Evolutionary conservation across 2,797 vertebrate genomes (phyloP), one percentile per base, ranked within the genome.

Genomic region (Sylvilagus floridanus): DNA sequence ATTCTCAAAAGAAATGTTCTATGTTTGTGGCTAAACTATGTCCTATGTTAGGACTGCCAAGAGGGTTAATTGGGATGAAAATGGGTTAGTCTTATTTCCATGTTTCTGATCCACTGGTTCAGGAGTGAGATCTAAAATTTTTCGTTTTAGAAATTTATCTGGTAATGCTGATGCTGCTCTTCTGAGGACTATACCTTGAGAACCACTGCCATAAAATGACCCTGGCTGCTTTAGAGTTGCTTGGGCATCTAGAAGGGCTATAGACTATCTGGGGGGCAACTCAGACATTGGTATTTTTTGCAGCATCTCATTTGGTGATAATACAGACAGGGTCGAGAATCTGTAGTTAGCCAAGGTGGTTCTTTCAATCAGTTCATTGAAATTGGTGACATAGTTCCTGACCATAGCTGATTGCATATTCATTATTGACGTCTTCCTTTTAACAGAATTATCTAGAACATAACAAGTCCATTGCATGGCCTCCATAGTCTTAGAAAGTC

Each of bases 81-180:
- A 26, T 37, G 11, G 0, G 26, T n/a, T 30, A 26, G 8, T 1
- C 14, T 2, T 16, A 26, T 35, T 4, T 0, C n/a, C 22, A 71
- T 10, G 54, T 68, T 65, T 94, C 76, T 60, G 50, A 57, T 77
- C 83, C 69, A 22, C 66, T 62, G 62, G 32, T n/a, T 69, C 52
- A 77, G 63, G 35, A 22, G 11, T 60, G 24, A 79, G 22, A 26
- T 21, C 50, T 84, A 14, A 71, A 79, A 14, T 16, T 54, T 52
- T 65, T 32, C 8, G 54, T 84, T 57, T 69, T 26, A 42, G 73
- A 24, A 60, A 62, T 26, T 63, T 85, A 32, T 68, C 62, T 81
- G 5, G 24, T 87, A 79, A 57, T 81, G 26, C 16, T 87, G 7
- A 50, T 66, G 19, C 0, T 22, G 17, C 2, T 93, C 32, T 7